Evolutionary conservation across 1,140 invertebrate species (phyloP).

Genomic region (Pseudomyrmex gracilis): DNA sequence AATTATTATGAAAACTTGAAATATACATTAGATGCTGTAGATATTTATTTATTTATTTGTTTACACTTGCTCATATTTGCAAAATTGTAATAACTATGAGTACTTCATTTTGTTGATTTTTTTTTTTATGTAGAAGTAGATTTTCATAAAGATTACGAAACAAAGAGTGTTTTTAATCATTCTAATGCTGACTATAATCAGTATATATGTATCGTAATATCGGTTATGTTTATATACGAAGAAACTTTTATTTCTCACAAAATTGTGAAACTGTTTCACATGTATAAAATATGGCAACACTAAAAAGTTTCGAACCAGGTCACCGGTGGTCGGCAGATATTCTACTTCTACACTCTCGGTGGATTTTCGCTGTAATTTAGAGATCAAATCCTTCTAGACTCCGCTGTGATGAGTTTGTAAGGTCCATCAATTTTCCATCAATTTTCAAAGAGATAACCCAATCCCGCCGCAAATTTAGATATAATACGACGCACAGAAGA

Average conservation of each 20-base stretch:
- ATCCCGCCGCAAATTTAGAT: constrained; percentile 27
- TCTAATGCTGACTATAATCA: neutral
- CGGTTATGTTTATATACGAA: neutral
- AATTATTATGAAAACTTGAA: too few relatives aligned
- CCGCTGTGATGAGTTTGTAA: constrained; percentile 76
- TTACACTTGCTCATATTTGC: too few relatives aligned
- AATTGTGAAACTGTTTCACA: neutral
- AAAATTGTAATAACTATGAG: too few relatives aligned
- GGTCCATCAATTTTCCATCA: constrained; percentile 68
- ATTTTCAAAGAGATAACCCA: constrained; percentile 63
- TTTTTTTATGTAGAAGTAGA: neutral
- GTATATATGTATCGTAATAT: constrained; percentile 26
- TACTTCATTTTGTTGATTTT: neutral
- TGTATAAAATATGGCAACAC: constrained; percentile 11
- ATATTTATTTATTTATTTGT: too few relatives aligned
- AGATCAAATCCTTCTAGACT: constrained; percentile 66
- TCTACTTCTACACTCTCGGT: constrained; percentile 60
- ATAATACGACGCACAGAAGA: neutral
- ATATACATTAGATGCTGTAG: too few relatives aligned
- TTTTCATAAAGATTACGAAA: neutral
- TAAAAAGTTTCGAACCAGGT: constrained; percentile 45
- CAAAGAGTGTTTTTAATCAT: neutral
- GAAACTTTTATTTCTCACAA: constrained; percentile 18
- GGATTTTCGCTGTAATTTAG: constrained; percentile 77
- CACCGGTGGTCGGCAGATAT: constrained; percentile 34